Conservation (phyloP, 2,888 invertebrate species). For the Drosophila austrosaltans region DNA sequence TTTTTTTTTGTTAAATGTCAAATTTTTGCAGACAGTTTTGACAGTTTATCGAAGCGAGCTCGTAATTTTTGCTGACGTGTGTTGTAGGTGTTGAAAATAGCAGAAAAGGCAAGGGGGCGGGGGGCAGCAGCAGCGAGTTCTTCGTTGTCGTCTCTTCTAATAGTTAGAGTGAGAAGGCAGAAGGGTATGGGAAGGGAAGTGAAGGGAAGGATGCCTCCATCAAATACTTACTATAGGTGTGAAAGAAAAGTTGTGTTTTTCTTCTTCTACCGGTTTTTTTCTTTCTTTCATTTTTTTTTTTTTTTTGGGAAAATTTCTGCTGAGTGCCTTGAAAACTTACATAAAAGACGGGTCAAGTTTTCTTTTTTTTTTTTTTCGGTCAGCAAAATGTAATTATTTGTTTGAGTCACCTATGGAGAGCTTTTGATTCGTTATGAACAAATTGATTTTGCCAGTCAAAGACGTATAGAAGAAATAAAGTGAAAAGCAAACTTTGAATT, state of each 20-base stretch:
- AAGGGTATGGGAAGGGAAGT: conserved; percentile 1
- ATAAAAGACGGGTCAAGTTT: conserved; percentile 65
- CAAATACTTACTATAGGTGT: conserved; percentile 53
- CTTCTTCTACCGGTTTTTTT: conserved; percentile 34
- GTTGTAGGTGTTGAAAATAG: conserved; percentile 70
- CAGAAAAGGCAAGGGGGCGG: background rate
- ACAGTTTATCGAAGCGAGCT: conserved; percentile 76
- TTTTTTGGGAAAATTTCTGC: conserved; percentile 15
- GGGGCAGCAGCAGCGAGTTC: background rate
- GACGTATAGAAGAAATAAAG: conserved; percentile 8
- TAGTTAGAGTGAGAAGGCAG: background rate
- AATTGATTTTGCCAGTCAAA: conserved; percentile 61
- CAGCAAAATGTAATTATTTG: conserved; percentile 66
- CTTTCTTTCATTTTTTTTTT: conserved; percentile 46
- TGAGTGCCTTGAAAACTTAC: conserved; percentile 55
- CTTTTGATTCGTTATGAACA: conserved; percentile 51
- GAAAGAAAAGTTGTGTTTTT: conserved; percentile 62
- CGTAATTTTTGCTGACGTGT: conserved; percentile 76
- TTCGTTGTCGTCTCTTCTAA: background rate
- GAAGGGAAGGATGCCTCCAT: background rate
- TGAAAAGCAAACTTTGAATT: conserved; percentile 32
- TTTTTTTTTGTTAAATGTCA: conserved; percentile 68
- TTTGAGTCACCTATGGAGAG: conserved; percentile 59
- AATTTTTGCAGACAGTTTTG: conserved; percentile 78
- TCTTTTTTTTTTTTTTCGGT: conserved; percentile 13